Evolutionary conservation across 2,888 invertebrate species (phyloP).

Genomic region (Baronia brevicornis): DNA sequence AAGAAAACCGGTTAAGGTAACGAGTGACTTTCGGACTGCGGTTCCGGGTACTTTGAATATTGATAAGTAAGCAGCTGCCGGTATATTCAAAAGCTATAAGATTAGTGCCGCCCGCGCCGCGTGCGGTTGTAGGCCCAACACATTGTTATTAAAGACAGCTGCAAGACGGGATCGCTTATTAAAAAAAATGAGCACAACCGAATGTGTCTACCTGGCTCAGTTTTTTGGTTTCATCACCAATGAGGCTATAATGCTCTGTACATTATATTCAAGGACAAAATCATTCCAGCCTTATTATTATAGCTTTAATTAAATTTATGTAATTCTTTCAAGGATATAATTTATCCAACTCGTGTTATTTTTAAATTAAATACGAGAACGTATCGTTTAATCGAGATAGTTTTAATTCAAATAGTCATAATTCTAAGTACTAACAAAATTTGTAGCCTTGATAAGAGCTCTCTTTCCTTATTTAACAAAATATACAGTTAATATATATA

Average conservation of each 20-base stretch:
- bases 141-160: slow-evolving; percentile 61
- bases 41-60: slow-evolving; percentile 21
- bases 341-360: too few relatives aligned
- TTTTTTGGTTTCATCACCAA: slow-evolving; percentile 36
- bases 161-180: slow-evolving; percentile 41
- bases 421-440: too few relatives aligned
- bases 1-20: slow-evolving; percentile 13
- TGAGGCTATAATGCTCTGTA: slow-evolving; percentile 11
- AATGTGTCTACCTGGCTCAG: slow-evolving; percentile 38
- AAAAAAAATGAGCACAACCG: slow-evolving; percentile 32
- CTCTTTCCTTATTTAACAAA: too few relatives aligned
- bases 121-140: slow-evolving; percentile 39
- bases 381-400: too few relatives aligned
- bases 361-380: too few relatives aligned
- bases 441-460: too few relatives aligned
- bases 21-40: slow-evolving; percentile 7
- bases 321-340: too few relatives aligned
- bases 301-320: too few relatives aligned
- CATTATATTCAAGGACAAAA: too few relatives aligned
- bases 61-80: slow-evolving; percentile 37
- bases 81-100: slow-evolving; percentile 38
- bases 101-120: slow-evolving; percentile 42
- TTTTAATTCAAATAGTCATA: too few relatives aligned
- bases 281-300: too few relatives aligned
- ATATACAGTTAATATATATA: too few relatives aligned